Base-by-base conservation (phyloP, 2,888 invertebrate genomes). In the Cyclophora albipunctata region DNA sequence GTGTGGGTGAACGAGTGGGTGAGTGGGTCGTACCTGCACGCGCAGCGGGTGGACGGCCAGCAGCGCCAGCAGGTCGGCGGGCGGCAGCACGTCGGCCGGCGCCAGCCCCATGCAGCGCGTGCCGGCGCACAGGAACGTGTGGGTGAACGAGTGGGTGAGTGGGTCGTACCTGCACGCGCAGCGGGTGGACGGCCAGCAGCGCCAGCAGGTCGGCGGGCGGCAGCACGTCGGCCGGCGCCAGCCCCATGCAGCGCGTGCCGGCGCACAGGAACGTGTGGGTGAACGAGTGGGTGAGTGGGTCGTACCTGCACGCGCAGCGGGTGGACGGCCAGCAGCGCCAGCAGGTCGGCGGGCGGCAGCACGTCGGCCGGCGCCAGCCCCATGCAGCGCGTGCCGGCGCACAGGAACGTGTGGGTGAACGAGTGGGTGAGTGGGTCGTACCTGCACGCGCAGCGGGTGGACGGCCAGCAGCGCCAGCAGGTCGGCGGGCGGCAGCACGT, bases 401-500 rank as follows among this genome's bases (percentile, higher is more conserved):
- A 87, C 69, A 86, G 80, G 78, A 86, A 87, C 42, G 86, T n/a
- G n/a, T n/a, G n/a, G n/a, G n/a, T n/a, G n/a, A n/a, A n/a, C n/a
- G n/a, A n/a, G 20, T 20, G 20, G 20, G 37, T 37, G 1, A 37
- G 5, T 37, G 2, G 4, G 5, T 5, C 0, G 37, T 37, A 97
- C 98, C 93, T 98, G 97, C 57, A 97, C 95, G 63, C 97, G 90
- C 5, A 98, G 91, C 45, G 97, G 97, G 87, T 98, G 98, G 86
- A 95, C 94, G 90, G 98, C 94, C 46, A 98, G 90, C 65, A 95
- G 90, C 66, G 95, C 93, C 49, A 97, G 90, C 79, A 93, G 91
- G 68, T 94, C 93, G 2, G 92, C 90, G 45, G 94, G 91, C 45
- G 98, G 97, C 67, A 98, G 89, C 58, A 98, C 91, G 68, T 95